These are phyloP conservation scores for Sarcophaga subvicina DNA, from an alignment of 2,888 invertebrate species.

Conservation along the genomic window DNA sequence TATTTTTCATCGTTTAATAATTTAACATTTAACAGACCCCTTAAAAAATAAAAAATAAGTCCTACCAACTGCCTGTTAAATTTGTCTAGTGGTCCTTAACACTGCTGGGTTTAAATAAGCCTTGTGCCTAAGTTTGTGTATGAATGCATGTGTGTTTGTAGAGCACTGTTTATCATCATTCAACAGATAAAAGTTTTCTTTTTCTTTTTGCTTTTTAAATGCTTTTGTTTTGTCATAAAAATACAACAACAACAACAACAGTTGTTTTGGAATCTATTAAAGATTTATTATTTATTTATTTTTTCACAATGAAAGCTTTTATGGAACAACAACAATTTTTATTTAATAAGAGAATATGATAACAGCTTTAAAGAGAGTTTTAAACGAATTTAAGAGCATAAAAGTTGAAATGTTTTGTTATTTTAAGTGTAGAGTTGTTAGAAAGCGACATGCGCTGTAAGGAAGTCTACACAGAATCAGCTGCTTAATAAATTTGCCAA, in stretches of 20 bases:
- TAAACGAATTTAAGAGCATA: background rate
- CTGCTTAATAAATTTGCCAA: conserved; percentile 37
- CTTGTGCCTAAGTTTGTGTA: too few relatives aligned
- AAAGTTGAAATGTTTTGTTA: background rate
- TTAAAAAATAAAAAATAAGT: too few relatives aligned
- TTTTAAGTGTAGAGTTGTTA: background rate
- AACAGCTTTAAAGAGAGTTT: background rate
- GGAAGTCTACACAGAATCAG: conserved; percentile 59
- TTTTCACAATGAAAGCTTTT: background rate
- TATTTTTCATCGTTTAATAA: background rate
- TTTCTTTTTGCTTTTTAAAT: background rate
- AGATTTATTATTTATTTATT: too few relatives aligned
- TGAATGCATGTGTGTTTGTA: too few relatives aligned
- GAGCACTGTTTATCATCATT: conserved; percentile 45
- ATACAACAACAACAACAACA: too few relatives aligned
- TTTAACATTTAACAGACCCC: background rate
- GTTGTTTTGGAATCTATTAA: too few relatives aligned
- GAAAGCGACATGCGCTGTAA: conserved; percentile 33
- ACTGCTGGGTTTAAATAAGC: too few relatives aligned
- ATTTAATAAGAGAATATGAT: background rate
- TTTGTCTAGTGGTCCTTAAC: background rate
- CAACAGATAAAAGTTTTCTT: conserved; percentile 59
- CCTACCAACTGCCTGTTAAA: background rate
- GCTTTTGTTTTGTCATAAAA: too few relatives aligned
- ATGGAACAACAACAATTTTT: background rate